Percentiles rank a stretch among this genome's conserved stretches.
phyloP scores from a whole-genome alignment of 2,888 invertebrate genomes.

The Polyploca ridens region DNA sequence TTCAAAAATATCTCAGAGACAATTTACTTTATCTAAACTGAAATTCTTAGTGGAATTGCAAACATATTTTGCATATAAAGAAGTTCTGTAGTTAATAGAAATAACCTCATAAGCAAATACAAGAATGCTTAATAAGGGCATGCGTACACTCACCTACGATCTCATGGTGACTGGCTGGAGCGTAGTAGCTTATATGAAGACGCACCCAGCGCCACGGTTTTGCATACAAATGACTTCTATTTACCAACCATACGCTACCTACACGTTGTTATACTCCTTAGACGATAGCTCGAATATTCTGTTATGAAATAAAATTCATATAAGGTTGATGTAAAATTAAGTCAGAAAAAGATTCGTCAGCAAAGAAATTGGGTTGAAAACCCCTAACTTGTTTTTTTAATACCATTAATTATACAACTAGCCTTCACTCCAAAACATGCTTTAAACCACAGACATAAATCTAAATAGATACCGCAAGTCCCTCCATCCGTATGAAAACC shows the following conservation, averaged over 20 bases:
- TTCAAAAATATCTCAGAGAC: neutral
- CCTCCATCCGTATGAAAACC: too few relatives aligned
- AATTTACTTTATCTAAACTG: neutral
- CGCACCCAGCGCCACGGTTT: neutral
- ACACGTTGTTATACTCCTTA: neutral
- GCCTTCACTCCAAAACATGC: too few relatives aligned
- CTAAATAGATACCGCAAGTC: too few relatives aligned
- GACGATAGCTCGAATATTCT: neutral
- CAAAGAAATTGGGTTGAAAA: neutral
- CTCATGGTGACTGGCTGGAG: neutral
- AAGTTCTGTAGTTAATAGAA: neutral
- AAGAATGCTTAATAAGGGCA: slow-evolving; percentile 3
- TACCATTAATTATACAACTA: too few relatives aligned
- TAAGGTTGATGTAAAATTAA: too few relatives aligned
- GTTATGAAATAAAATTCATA: neutral
- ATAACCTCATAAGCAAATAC: slow-evolving; percentile 1
- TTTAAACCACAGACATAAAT: too few relatives aligned
- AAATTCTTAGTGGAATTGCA: neutral
- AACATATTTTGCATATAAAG: neutral
- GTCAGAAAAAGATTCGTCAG: neutral
- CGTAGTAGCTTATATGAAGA: neutral
- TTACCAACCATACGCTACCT: neutral
- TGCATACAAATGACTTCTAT: neutral
- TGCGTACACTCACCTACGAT: slow-evolving; percentile 4
- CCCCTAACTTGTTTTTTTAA: too few relatives aligned